phyloP scores from a whole-genome alignment of 2,888 invertebrate species.

The Scrobipalpa atriplicella region DNA sequence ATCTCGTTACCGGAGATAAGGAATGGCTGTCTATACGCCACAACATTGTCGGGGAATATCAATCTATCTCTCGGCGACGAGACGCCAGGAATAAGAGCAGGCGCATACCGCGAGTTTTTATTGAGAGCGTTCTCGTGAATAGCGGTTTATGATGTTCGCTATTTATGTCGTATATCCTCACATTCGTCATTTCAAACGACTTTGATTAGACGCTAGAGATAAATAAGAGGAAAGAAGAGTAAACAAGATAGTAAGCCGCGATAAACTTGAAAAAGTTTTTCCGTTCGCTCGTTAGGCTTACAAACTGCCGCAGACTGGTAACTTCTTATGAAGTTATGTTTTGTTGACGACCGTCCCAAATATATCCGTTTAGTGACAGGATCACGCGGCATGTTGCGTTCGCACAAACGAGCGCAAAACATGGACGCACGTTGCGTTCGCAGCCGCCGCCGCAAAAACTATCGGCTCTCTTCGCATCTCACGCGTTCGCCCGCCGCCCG shows the following conservation, averaged over 20 bases:
- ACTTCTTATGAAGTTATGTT: conserved; percentile 18
- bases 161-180: conserved; percentile 1
- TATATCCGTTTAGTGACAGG: conserved; percentile 44
- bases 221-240: neutral
- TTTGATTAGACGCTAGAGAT: neutral
- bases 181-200: neutral
- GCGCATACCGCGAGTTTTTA: conserved; percentile 20
- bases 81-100: conserved; percentile 16
- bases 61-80: conserved; percentile 29
- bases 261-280: conserved; percentile 7
- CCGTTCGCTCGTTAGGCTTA: conserved; percentile 17
- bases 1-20: conserved; percentile 33
- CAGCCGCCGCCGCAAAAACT: conserved; percentile 55
- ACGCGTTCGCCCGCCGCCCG: conserved; percentile 47
- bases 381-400: conserved; percentile 46
- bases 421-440: conserved; percentile 44
- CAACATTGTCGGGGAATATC: conserved; percentile 32
- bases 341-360: conserved; percentile 29
- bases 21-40: conserved; percentile 29
- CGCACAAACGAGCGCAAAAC: conserved; percentile 53
- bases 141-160: conserved; percentile 11
- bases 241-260: neutral
- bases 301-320: neutral
- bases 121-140: neutral
- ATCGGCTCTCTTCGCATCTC: conserved; percentile 57